Base-by-base conservation (phyloP, 37 sponge, comb jelly and placozoan genomes). In the Agelas oroides region DNA sequence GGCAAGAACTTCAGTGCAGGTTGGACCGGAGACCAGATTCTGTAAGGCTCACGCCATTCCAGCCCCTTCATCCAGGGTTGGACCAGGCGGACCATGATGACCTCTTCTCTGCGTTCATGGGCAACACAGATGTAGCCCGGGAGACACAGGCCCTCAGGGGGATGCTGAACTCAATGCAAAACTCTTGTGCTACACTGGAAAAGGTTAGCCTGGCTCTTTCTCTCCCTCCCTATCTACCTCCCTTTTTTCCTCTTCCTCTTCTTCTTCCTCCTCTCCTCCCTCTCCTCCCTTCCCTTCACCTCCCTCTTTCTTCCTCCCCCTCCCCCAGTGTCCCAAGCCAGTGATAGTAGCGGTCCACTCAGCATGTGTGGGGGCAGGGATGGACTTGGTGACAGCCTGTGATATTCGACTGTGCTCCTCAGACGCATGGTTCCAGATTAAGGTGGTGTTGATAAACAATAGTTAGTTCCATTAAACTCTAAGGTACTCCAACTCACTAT, bases 291-390 rank as follows among this genome's bases (percentile, higher is more conserved):
- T 21, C 38, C 6, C 12, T 21, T 70, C 12, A 19, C 11, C 36
- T 12, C 32, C 71, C 71, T 21, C 55, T 57, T n/a, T n/a, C n/a
- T n/a, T n/a, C n/a, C n/a, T n/a, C n/a, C 21, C 59, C 18, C 32
- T 25, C 57, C n/a, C n/a, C n/a, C 65, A 84, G 92, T 98, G 99
- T 77, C 73, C 81, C 14, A 94, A 96, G 72, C 99, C 99, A 31
- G 96, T 96, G 65, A 94, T 98, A 34, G 94, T 89, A 0, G 94
- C 89, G n/a, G 76, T 98, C 19, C 99, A 98, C 55, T 77, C 83
- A 23, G 93, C 90, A 0, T 98, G 99, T 90, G 78, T 98, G 25
- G 99, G 99, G 6, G 99, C 93, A 65, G 99, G 97, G 30, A 83
- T 98, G 21, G 96, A 98, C 77, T 61, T 98, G 86, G 88, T 94